Conservation (phyloP, 2,797 vertebrate species). For the Hozukius guyotensis region DNA sequence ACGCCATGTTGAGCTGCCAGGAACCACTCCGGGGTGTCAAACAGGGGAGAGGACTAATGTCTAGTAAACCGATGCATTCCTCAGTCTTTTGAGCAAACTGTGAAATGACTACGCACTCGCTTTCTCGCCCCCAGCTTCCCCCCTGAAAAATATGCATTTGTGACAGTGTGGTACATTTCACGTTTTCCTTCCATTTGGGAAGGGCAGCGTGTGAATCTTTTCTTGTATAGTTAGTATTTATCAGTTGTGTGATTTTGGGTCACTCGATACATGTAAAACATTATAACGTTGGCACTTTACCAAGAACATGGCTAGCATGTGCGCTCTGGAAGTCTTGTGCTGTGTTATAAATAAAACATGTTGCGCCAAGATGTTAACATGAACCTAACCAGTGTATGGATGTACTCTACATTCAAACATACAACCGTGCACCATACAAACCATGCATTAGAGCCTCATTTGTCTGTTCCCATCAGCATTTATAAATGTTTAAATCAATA, state of each 20-base stretch:
- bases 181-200: slow-evolving; percentile 72
- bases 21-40: slow-evolving; percentile 54
- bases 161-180: slow-evolving; percentile 85
- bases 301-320: not conserved
- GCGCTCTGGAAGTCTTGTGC: not conserved
- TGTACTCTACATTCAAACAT: not conserved
- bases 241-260: slow-evolving; percentile 60
- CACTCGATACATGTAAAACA: slow-evolving; percentile 34
- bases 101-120: slow-evolving; percentile 80
- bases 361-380: not conserved
- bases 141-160: slow-evolving; percentile 77
- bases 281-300: slow-evolving; percentile 24
- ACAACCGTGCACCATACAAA: not conserved
- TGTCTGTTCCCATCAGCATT: not conserved
- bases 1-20: slow-evolving; percentile 36
- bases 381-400: not conserved
- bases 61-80: slow-evolving; percentile 79
- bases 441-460: not conserved
- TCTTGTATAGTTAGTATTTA: slow-evolving; percentile 59
- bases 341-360: not conserved
- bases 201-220: slow-evolving; percentile 58
- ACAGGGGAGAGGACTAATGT: slow-evolving; percentile 54
- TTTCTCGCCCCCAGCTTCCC: slow-evolving; percentile 64
- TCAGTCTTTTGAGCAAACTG: slow-evolving; percentile 84
- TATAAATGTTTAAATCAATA: not conserved